Evolutionary conservation across 2,888 invertebrate genomes (phyloP).

Genomic region (Oscheius myriophilus): DNA sequence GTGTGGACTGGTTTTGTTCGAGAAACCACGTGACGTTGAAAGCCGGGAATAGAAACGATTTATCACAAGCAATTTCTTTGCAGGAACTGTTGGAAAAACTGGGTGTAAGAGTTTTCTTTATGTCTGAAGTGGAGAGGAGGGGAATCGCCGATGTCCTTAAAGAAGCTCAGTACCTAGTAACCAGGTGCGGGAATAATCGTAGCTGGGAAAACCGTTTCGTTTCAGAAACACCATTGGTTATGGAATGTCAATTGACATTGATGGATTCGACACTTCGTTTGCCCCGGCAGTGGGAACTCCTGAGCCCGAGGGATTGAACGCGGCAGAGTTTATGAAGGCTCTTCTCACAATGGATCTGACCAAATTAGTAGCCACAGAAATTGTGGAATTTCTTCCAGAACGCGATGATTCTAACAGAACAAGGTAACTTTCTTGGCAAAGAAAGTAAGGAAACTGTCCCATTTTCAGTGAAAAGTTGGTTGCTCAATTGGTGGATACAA

Average conservation of each 20-base stretch:
- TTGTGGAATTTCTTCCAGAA: conserved; percentile 63
- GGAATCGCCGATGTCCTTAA: conserved; percentile 60
- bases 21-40: conserved; percentile 2
- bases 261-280: conserved; percentile 60
- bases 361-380: conserved; percentile 61
- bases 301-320: conserved; percentile 59
- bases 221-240: conserved; percentile 58
- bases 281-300: conserved; percentile 66
- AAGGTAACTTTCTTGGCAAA: conserved; percentile 32
- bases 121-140: conserved; percentile 56
- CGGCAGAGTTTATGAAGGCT: conserved; percentile 61
- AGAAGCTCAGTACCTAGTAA: conserved; percentile 58
- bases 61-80: neutral
- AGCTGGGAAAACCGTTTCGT: neutral
- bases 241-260: conserved; percentile 64
- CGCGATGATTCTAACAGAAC: conserved; percentile 54
- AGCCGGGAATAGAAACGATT: neutral
- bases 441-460: neutral
- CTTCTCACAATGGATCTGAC: conserved; percentile 53
- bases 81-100: conserved; percentile 58
- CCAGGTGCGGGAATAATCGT: conserved; percentile 35
- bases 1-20: neutral
- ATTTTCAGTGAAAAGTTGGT: conserved; percentile 59
- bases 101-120: conserved; percentile 63
- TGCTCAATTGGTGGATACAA: conserved; percentile 56